Percentiles rank a stretch among this genome's conserved stretches.
Conservation (phyloP, 2,797 vertebrate species). For the Xyrichtys novacula region DNA sequence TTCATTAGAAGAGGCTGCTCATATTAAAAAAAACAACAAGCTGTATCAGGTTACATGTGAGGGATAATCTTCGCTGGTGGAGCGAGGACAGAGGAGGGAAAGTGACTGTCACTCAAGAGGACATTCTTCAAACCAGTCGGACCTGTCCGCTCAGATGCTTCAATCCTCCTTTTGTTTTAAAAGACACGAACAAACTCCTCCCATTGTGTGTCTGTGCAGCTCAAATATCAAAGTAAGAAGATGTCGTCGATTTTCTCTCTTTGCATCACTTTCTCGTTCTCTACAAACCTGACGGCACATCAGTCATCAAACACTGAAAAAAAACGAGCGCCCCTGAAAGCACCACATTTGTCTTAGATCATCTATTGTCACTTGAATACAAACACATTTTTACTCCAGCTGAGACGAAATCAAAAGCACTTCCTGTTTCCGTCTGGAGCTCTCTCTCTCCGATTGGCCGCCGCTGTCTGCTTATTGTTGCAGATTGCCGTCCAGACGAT, state of each 20-base stretch:
- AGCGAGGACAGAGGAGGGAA: neutral
- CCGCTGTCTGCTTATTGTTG: constrained; percentile 13
- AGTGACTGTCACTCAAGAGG: neutral
- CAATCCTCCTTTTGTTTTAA: neutral
- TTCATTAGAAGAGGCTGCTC: neutral
- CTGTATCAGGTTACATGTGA: neutral
- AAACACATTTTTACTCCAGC: constrained; percentile 10
- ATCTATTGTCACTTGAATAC: neutral
- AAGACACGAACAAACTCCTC: neutral
- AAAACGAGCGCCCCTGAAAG: neutral
- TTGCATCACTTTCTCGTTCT: too few species aligned
- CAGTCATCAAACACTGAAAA: neutral
- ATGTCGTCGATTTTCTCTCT: too few species aligned
- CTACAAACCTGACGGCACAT: too few species aligned
- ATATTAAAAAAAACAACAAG: neutral
- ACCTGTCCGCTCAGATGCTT: constrained; percentile 28
- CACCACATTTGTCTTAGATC: neutral
- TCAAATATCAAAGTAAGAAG: neutral
- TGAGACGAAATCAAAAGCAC: neutral
- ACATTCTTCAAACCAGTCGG: constrained; percentile 32
- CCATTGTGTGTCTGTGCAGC: neutral
- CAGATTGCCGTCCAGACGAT: neutral
- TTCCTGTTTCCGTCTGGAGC: constrained; percentile 16
- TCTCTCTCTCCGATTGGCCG: constrained; percentile 35
- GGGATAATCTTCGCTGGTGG: neutral